These are phyloP conservation scores for Hyphantria cunea DNA, from an alignment of 1,140 invertebrate species.

Conservation along the genomic window DNA sequence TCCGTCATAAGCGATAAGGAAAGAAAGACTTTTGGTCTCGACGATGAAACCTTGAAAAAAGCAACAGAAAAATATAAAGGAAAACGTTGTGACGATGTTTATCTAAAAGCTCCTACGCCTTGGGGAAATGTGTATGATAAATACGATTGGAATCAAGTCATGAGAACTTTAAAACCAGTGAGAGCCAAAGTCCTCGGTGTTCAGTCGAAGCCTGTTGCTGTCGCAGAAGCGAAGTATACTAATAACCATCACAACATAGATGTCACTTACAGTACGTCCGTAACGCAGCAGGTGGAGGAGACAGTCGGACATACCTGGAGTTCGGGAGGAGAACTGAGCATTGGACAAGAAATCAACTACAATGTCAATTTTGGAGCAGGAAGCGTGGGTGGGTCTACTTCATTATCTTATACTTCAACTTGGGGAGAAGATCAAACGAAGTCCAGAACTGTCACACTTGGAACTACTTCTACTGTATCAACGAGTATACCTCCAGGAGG, in stretches of 20 bases:
- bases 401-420: slow-evolving; percentile 31
- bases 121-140: slow-evolving; percentile 37
- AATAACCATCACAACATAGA: slow-evolving; percentile 23
- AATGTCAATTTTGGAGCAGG: slow-evolving; percentile 7
- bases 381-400: not conserved
- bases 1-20: slow-evolving; percentile 36
- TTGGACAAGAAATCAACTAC: slow-evolving; percentile 21
- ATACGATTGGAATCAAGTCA: slow-evolving; percentile 35
- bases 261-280: slow-evolving; percentile 14
- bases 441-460: slow-evolving; percentile 34
- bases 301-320: slow-evolving; percentile 25
- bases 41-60: slow-evolving; percentile 27
- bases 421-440: slow-evolving; percentile 39
- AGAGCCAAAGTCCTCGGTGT: slow-evolving; percentile 22
- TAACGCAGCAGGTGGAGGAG: slow-evolving; percentile 24
- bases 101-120: slow-evolving; percentile 34
- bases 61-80: slow-evolving; percentile 23
- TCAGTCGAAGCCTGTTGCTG: slow-evolving; percentile 10
- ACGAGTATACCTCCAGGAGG: slow-evolving; percentile 43
- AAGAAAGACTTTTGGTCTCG: slow-evolving; percentile 15
- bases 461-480: slow-evolving; percentile 30
- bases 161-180: slow-evolving; percentile 21
- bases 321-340: slow-evolving; percentile 9
- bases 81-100: slow-evolving; percentile 28
- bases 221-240: slow-evolving; percentile 11